phyloP scores from a whole-genome alignment of 2,888 invertebrate species.

The Nomada fabriciana region DNA sequence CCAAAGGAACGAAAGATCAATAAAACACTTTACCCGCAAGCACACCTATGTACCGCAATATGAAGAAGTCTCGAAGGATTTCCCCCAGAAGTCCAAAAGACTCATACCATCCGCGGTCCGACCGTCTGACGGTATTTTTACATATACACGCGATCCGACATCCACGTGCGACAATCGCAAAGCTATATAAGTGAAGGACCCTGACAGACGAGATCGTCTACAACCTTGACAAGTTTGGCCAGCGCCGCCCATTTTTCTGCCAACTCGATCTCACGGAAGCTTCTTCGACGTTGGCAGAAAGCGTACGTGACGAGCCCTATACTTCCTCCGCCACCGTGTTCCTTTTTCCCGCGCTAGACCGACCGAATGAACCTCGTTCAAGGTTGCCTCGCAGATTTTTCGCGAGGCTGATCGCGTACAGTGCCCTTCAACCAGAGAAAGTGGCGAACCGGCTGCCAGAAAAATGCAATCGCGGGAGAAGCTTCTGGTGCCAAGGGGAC shows the following conservation, averaged over 20 bases:
- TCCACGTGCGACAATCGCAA: conserved; percentile 28
- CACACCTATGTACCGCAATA: neutral
- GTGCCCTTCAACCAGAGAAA: neutral
- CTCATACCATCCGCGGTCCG: neutral
- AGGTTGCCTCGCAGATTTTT: neutral
- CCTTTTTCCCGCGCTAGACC: neutral
- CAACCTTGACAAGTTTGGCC: conserved; percentile 59
- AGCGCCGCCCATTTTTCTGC: conserved; percentile 56
- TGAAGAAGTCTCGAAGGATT: neutral
- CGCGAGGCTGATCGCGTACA: neutral
- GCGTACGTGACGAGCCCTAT: neutral
- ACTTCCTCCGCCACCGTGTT: neutral
- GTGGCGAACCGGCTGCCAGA: conserved; percentile 19
- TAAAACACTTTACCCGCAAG: neutral
- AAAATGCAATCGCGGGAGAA: neutral
- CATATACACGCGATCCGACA: conserved; percentile 8
- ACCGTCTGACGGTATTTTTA: conserved; percentile 36
- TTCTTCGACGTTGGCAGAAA: conserved; percentile 51
- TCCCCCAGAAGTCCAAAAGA: too few relatives aligned
- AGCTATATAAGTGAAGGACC: conserved; percentile 40
- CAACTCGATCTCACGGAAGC: conserved; percentile 54
- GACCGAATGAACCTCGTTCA: neutral
- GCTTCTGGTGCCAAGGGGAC: conserved; percentile 24
- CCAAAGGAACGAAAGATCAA: too few relatives aligned
- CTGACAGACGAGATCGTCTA: conserved; percentile 54